Evolutionary conservation across 2,888 invertebrate species (phyloP).

Genomic region (Alsophila aescularia): DNA sequence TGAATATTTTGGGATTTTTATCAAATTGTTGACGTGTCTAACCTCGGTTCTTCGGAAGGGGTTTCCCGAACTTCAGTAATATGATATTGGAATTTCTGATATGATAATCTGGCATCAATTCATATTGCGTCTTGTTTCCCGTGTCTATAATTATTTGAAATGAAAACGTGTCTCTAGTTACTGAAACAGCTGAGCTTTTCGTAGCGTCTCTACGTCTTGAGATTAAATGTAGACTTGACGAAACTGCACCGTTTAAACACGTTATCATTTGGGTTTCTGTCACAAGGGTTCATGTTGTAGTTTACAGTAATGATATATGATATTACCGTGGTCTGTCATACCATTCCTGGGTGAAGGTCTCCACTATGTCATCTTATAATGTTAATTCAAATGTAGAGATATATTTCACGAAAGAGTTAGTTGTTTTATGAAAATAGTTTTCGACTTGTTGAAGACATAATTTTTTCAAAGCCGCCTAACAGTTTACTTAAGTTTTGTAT

Average conservation of each 20-base stretch:
- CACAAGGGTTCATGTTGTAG: too few relatives aligned
- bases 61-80: constrained; percentile 21
- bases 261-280: too few relatives aligned
- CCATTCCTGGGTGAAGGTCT: too few relatives aligned
- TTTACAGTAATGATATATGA: too few relatives aligned
- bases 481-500: too few relatives aligned
- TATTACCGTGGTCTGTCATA: too few relatives aligned
- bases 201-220: background rate
- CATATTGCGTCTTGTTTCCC: background rate
- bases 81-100: constrained; percentile 14
- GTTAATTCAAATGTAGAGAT: too few relatives aligned
- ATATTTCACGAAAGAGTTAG: too few relatives aligned
- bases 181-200: background rate
- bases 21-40: constrained; percentile 3
- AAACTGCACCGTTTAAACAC: background rate
- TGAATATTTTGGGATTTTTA: background rate
- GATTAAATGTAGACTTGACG: background rate
- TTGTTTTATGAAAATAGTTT: too few relatives aligned
- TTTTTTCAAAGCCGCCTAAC: too few relatives aligned
- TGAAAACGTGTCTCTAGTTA: background rate
- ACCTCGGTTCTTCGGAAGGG: constrained; percentile 8
- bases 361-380: too few relatives aligned
- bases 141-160: constrained; percentile 8
- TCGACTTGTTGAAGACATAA: too few relatives aligned
- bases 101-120: background rate